Base-by-base conservation (phyloP, 2,888 invertebrate genomes). In the Hemaris fuciformis region DNA sequence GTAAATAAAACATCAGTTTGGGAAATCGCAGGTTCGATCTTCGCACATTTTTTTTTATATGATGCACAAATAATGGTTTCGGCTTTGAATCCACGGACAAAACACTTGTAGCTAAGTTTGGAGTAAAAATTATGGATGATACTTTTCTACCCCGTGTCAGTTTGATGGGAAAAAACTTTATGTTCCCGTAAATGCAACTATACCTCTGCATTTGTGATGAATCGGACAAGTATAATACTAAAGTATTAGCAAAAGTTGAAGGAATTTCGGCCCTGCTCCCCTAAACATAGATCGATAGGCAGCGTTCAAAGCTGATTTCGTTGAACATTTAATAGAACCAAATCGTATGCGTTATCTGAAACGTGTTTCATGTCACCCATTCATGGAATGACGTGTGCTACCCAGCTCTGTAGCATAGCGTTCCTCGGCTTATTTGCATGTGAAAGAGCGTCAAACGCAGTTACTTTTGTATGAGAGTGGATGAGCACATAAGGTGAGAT, bases 301-400 rank as follows among this genome's bases (percentile, higher is more conserved):
- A 18, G 8, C 31, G 18, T 31, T 53, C 20, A 53, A 57, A n/a
- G 41, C 15, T 41, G 22, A 57, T 57, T 57, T 57, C n/a, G 41
- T 41, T 57, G 38, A 67, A 59, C 68, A 70, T 77, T 76, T 81
- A 82, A 85, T 81, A 75, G 74, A 84, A 85, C 83, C 78, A 81
- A 87, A 87, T 84, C 76, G 79, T 80, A 85, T 88, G 84, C 82
- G 80, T 84, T 85, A 83, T 80, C 78, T 84, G 81, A 89, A 86
- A 87, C 84, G 83, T 79, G 81, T 84, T 85, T 77, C 82, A 79
- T 84, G 82, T 85, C 80, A 71, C 74, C 75, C 76, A 75, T 77
- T 76, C 67, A 31, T n/a, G 48, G 48, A 67, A 63, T 68, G 69
- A 68, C 62, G 69, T 64, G 71, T 69, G 68, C 58, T 67, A 66